Percentiles rank a stretch among this genome's conserved stretches.
These are phyloP conservation scores for Stegana nigrithorax DNA, from an alignment of 2,888 invertebrate species.

Conservation along the genomic window DNA sequence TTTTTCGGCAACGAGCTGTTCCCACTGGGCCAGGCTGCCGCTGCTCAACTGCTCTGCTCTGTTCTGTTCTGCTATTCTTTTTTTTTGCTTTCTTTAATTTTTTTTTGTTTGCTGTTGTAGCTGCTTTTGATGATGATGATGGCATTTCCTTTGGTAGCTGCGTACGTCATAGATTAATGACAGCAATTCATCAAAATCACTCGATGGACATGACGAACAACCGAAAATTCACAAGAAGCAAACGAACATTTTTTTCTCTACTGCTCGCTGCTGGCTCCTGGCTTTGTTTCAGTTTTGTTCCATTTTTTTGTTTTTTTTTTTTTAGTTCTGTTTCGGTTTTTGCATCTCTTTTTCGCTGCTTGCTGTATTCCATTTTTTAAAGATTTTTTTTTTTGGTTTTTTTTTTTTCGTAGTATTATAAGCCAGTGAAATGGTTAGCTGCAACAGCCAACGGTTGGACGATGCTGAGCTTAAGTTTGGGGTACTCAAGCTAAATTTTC, in stretches of 20 bases:
- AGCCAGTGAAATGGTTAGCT: conserved; percentile 20
- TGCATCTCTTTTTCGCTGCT: conserved; percentile 34
- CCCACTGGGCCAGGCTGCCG: conserved; percentile 37
- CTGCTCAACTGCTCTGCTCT: conserved; percentile 15
- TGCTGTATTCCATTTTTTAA: too few relatives aligned
- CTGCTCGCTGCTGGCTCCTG: too few relatives aligned
- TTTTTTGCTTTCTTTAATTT: conserved; percentile 25
- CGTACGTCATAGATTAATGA: conserved; percentile 70
- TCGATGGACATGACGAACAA: conserved; percentile 69
- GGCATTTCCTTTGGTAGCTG: conserved; percentile 67
- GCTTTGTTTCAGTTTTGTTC: too few relatives aligned
- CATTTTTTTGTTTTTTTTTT: conserved; percentile 12
- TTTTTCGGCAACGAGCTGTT: conserved; percentile 16
- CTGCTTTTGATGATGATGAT: conserved; percentile 60
- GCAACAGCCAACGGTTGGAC: conserved; percentile 27
- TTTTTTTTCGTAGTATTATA: conserved; percentile 12
- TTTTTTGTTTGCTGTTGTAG: conserved; percentile 35
- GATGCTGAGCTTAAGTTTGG: conserved; percentile 26
- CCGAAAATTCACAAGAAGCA: conserved; percentile 55
- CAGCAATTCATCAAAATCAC: conserved; percentile 68
- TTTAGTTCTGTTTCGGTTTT: conserved; percentile 35
- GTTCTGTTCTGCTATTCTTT: neutral
- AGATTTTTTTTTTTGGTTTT: conserved; percentile 18
- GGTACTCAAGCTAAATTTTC: too few relatives aligned
- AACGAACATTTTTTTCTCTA: conserved; percentile 40